A percentile compares a stretch with the other conserved stretches of the same genome.
Conservation (phyloP, 1,140 invertebrate species). For the roundworm (Caenorhabditis elegans) region WBcel235 BX284604.4:9880501-9881000, state of each 20-base stretch:
- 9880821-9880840: slow-evolving; percentile 42
- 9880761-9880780: slow-evolving; percentile 45
- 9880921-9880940: slow-evolving; percentile 41
- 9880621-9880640: neutral
- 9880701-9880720: slow-evolving; percentile 33
- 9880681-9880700: slow-evolving; percentile 35
- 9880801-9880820: slow-evolving; percentile 28
- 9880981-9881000: too few species aligned
- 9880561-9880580: slow-evolving; percentile 25
- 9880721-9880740: slow-evolving; percentile 26
- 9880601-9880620: slow-evolving; percentile 38
- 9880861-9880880: slow-evolving; percentile 40
- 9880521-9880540: slow-evolving; percentile 2
- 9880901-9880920: slow-evolving; percentile 30
- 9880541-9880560: slow-evolving; percentile 25
- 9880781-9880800: slow-evolving; percentile 40
- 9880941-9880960: slow-evolving; percentile 29
- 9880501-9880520: neutral
- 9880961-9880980: too few species aligned
- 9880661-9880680: slow-evolving; percentile 32
- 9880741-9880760: slow-evolving; percentile 43
- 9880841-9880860: slow-evolving; percentile 12
- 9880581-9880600: slow-evolving; percentile 27
- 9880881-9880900: slow-evolving; percentile 39
- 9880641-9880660: neutral